A percentile compares a stretch with the other conserved stretches of the same genome.
Evolutionary conservation across 2,888 invertebrate species (phyloP).

Genomic region (Drosophila imparisetae): DNA sequence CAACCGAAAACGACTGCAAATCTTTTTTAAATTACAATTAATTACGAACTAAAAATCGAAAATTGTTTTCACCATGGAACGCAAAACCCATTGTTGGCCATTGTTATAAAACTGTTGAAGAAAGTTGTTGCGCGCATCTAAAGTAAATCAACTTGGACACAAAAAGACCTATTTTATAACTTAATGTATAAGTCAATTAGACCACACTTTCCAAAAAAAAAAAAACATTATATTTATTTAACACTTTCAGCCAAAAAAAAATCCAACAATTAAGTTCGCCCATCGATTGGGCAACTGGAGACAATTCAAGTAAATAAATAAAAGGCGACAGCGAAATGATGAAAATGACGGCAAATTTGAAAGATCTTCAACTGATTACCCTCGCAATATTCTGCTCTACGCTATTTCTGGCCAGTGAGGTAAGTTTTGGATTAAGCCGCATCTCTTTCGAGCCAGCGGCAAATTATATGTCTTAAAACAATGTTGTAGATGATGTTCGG

Average conservation of each 20-base stretch:
- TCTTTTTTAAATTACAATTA: conserved; percentile 66
- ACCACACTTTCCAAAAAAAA: conserved; percentile 48
- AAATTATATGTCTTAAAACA: conserved; percentile 15
- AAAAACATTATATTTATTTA: conserved; percentile 36
- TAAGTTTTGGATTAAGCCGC: conserved; percentile 47
- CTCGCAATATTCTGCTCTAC: conserved; percentile 65
- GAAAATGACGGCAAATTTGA: conserved; percentile 50
- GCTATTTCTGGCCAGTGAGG: conserved; percentile 69
- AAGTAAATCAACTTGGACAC: conserved; percentile 45
- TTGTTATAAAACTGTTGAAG: conserved; percentile 42
- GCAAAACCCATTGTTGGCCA: conserved; percentile 12
- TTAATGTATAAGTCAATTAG: conserved; percentile 62
- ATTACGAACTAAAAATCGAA: conserved; percentile 58
- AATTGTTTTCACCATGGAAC: conserved; percentile 60
- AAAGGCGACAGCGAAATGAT: conserved; percentile 24
- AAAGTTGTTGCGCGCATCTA: conserved; percentile 47
- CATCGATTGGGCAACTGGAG: conserved; percentile 36
- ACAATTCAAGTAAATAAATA: conserved; percentile 7
- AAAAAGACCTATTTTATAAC: conserved; percentile 28
- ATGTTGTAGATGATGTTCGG: conserved; percentile 20
- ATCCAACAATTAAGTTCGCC: conserved; percentile 10
- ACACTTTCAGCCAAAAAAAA: conserved; percentile 57
- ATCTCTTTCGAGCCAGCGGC: conserved; percentile 10
- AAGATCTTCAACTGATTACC: conserved; percentile 54
- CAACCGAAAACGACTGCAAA: conserved; percentile 24